Evolutionary conservation across 1,140 invertebrate species (phyloP).

Genomic region (Galleria mellonella): DNA sequence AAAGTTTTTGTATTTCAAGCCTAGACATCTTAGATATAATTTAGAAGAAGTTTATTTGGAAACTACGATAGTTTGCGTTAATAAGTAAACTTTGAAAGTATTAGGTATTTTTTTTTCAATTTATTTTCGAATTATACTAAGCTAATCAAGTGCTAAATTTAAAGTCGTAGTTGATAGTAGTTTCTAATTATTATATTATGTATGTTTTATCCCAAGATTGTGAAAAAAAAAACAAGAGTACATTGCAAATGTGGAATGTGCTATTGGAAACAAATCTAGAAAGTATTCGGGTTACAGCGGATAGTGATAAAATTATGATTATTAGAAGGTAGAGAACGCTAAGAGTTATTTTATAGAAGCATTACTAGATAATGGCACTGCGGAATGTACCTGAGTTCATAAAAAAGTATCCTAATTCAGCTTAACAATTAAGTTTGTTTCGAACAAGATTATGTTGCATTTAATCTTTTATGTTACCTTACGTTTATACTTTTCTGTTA

Average conservation of each 20-base stretch:
- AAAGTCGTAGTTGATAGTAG: conserved; percentile 48
- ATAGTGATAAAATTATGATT: conserved; percentile 5
- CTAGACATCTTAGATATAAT: conserved; percentile 60
- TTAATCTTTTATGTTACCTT: conserved; percentile 47
- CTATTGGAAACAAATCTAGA: neutral
- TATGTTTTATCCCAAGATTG: conserved; percentile 7
- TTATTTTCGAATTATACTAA: conserved; percentile 65
- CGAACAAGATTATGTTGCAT: conserved; percentile 58
- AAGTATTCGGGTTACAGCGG: conserved; percentile 5
- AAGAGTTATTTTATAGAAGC: conserved; percentile 53
- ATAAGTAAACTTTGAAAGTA: conserved; percentile 51
- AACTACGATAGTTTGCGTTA: conserved; percentile 61
- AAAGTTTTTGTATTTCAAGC: conserved; percentile 25
- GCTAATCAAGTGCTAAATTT: conserved; percentile 64
- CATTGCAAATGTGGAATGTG: neutral
- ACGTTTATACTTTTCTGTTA: conserved; percentile 40
- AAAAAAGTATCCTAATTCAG: conserved; percentile 65
- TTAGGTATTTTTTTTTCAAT: conserved; percentile 56
- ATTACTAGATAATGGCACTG: conserved; percentile 66
- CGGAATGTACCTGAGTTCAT: conserved; percentile 65
- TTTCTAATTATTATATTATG: conserved; percentile 21
- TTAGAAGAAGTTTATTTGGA: conserved; percentile 68
- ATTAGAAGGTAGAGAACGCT: conserved; percentile 43
- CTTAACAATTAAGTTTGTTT: conserved; percentile 56
- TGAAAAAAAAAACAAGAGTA: neutral